Conservation (phyloP, 2,797 vertebrate species). For the Pyrocephalus nanus region DNA sequence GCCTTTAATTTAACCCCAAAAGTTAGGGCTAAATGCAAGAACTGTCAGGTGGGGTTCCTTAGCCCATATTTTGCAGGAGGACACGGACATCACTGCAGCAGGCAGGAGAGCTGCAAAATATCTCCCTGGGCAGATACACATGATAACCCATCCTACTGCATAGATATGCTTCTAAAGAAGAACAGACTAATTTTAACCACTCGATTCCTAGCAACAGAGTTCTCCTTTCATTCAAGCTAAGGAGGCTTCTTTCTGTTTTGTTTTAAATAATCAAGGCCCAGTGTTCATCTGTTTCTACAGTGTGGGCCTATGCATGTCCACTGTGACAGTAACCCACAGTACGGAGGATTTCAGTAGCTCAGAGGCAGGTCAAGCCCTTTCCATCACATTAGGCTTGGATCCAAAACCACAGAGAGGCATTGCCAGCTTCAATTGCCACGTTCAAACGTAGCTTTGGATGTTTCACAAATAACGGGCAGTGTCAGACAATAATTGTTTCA, state of each 20-base stretch:
- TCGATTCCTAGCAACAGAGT: conserved; percentile 46
- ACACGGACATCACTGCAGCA: rapidly evolving
- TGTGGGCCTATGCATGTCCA: background rate
- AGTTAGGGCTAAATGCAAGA: background rate
- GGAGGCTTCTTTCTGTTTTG: background rate
- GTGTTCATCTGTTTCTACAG: background rate
- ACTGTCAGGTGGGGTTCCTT: background rate
- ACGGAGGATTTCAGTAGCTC: background rate
- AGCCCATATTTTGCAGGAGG: background rate
- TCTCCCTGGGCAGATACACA: background rate
- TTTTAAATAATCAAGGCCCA: background rate
- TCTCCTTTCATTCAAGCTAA: conserved; percentile 5
- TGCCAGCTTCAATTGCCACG: background rate
- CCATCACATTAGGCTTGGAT: background rate
- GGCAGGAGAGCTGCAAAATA: background rate
- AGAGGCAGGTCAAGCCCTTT: conserved; percentile 16
- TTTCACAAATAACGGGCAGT: background rate
- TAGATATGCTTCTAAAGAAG: background rate
- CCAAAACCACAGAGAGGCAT: background rate
- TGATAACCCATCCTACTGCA: background rate
- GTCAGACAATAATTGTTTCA: background rate
- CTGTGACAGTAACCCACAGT: background rate
- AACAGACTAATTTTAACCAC: conserved; percentile 45
- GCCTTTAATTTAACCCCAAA: background rate
- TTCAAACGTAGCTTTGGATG: background rate